Percentiles rank a stretch among this genome's conserved stretches.
Conservation (phyloP, 1,140 invertebrate genomes). For the Drosophila arizonae region DNA sequence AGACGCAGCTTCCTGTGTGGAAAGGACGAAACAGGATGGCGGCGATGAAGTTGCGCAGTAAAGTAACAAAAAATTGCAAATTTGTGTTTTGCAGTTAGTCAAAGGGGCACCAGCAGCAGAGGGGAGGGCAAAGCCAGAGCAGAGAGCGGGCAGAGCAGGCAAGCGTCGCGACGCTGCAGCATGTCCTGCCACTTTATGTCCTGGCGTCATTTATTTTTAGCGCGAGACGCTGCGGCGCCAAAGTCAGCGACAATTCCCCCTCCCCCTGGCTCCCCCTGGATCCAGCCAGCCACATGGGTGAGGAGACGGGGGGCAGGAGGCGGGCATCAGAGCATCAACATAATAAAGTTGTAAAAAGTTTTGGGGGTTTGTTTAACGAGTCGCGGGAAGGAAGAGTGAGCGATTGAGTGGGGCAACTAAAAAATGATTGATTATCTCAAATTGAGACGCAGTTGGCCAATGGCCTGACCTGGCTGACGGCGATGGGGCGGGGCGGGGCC, state of each 20-base stretch:
- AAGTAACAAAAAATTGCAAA: slow-evolving; percentile 71
- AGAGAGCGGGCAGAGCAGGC: slow-evolving; percentile 11
- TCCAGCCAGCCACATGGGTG: slow-evolving; percentile 9
- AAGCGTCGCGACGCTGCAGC: slow-evolving; percentile 26
- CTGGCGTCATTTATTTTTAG: slow-evolving; percentile 68
- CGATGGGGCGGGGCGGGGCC: background rate
- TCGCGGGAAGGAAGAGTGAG: slow-evolving; percentile 10
- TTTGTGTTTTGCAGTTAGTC: slow-evolving; percentile 69
- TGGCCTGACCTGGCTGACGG: slow-evolving; percentile 9
- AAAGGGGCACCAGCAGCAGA: background rate
- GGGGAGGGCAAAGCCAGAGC: background rate
- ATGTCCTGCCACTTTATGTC: slow-evolving; percentile 26
- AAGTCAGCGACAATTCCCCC: slow-evolving; percentile 25
- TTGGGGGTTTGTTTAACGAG: slow-evolving; percentile 59
- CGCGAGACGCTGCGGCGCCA: slow-evolving; percentile 70
- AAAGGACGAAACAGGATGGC: slow-evolving; percentile 41
- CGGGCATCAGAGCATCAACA: slow-evolving; percentile 25
- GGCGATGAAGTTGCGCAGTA: slow-evolving; percentile 54
- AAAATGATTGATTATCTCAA: slow-evolving; percentile 71
- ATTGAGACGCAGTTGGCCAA: slow-evolving; percentile 58
- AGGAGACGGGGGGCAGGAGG: background rate
- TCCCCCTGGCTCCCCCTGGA: no score
- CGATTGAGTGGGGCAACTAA: slow-evolving; percentile 15
- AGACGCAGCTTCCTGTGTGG: slow-evolving; percentile 68
- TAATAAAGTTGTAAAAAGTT: slow-evolving; percentile 72